These are phyloP conservation scores for Deilephila elpenor DNA, from an alignment of 2,888 invertebrate genomes.

Conservation along the genomic window DNA sequence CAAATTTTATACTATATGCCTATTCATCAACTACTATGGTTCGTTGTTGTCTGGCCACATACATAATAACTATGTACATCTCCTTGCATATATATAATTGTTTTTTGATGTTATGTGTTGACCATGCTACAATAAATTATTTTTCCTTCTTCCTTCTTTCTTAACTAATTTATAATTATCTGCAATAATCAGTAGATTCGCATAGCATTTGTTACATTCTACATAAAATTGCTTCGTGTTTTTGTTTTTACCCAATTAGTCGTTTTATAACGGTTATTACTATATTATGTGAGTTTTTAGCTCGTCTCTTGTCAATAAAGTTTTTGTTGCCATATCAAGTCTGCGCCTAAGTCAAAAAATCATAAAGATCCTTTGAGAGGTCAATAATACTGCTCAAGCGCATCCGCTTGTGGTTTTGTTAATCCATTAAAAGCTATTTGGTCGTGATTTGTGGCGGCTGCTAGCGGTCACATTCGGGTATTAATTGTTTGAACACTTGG, in stretches of 20 bases:
- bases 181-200: background rate
- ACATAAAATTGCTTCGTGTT: background rate
- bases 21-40: too few species aligned
- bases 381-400: conserved; percentile 28
- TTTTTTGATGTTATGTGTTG: too few species aligned
- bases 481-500: conserved; percentile 16
- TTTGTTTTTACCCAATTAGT: background rate
- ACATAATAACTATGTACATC: too few species aligned
- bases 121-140: too few species aligned
- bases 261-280: background rate
- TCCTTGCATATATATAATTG: too few species aligned
- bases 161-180: background rate
- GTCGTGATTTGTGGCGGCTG: conserved; percentile 27
- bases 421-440: conserved; percentile 25
- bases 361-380: conserved; percentile 6
- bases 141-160: too few species aligned
- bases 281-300: background rate
- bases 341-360: conserved; percentile 11
- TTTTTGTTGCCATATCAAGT: conserved; percentile 20
- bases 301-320: background rate
- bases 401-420: conserved; percentile 34
- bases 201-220: background rate
- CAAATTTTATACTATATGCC: too few species aligned
- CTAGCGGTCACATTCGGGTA: conserved; percentile 24
- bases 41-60: too few species aligned